These are phyloP conservation scores for Sinella curviseta DNA, from an alignment of 1,140 invertebrate genomes.

Conservation along the genomic window DNA sequence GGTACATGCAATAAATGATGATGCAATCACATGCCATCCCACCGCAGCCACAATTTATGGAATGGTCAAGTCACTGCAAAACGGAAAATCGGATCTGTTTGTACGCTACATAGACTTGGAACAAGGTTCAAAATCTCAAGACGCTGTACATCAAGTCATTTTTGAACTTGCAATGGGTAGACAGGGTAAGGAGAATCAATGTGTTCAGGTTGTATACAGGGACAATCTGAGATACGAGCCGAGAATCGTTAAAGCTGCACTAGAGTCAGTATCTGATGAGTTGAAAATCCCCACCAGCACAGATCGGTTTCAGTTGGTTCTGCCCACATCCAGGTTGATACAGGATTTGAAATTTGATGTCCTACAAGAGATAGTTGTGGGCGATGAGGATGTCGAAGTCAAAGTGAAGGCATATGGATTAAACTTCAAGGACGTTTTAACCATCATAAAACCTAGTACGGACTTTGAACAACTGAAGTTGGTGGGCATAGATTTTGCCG, in stretches of 20 bases:
- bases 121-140: neutral
- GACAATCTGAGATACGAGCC: neutral
- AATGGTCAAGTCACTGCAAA: neutral
- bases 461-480: neutral
- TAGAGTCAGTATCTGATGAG: neutral
- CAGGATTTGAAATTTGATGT: too few relatives aligned
- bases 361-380: too few relatives aligned
- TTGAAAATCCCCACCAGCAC: neutral
- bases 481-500: constrained; percentile 30
- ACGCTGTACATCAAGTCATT: neutral
- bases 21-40: neutral
- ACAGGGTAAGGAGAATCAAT: neutral
- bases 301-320: neutral
- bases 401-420: constrained; percentile 11
- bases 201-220: neutral
- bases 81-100: neutral
- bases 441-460: neutral
- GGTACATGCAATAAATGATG: neutral
- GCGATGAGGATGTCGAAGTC: constrained; percentile 30
- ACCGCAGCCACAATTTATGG: neutral
- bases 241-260: neutral
- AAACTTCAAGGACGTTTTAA: constrained; percentile 25
- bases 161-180: neutral
- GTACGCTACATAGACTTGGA: neutral
- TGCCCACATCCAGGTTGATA: neutral